Base-by-base conservation (phyloP, 2,888 invertebrate genomes). In the Nudaria mundana region DNA sequence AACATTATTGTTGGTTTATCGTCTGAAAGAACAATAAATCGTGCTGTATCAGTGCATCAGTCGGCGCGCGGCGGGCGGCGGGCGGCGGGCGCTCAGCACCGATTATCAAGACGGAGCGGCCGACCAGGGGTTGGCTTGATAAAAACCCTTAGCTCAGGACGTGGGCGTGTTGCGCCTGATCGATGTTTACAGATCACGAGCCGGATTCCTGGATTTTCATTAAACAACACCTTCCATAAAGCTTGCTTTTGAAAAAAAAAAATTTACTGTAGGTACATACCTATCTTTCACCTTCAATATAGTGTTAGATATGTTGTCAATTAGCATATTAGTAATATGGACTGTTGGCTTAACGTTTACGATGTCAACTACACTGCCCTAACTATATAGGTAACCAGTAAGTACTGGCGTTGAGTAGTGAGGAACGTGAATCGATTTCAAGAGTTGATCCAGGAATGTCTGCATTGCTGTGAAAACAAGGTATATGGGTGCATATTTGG, bases 381-480 rank as follows among this genome's bases (percentile, higher is more conserved):
- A n/a, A n/a, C n/a, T n/a, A n/a, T n/a, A n/a, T n/a, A n/a, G n/a
- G n/a, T n/a, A n/a, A n/a, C 37, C 31, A 33, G 30, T 42, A 45
- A 48, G 37, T 56, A 43, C 44, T 48, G 40, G 36, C 14, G 45
- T 10, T 16, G 37, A 26, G 23, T 35, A 36, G 28, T 6, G 18
- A 20, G 48, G 48, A 52, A 56, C 59, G 40, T 16, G 28, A 34
- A 34, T 22, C 40, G 37, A 37, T 48, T 41, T 58, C 30, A 59
- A 59, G 56, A 52, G 48, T 40, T 56, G 33, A 30, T 55, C 39
- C 22, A n/a, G 37, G 41, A 56, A 56, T 52, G 41, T 25, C 24
- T 23, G 30, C 23, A 16, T 30, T 13, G 25, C 34, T 34, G 24
- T n/a, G 36, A 34, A 48, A n/a, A 35, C 26, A 31, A 36, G 33